Evolutionary conservation across 1,140 invertebrate species (phyloP).

Genomic region (Colletes latitarsis): DNA sequence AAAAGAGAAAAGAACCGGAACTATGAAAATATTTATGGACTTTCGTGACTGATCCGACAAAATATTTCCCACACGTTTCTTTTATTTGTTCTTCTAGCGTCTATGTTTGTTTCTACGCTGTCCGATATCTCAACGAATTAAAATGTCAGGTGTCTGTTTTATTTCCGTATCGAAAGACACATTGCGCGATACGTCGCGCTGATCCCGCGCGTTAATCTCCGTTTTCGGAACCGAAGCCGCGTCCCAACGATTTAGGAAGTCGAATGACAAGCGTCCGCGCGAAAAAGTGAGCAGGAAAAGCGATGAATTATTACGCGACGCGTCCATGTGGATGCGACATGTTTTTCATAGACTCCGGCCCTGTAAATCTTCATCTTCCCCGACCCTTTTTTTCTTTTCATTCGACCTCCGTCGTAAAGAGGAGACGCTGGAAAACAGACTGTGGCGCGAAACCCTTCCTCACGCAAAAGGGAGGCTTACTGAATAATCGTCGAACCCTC

Average conservation of each 20-base stretch:
- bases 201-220: constrained; percentile 1
- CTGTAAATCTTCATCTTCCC: constrained; percentile 8
- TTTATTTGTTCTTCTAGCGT: too few relatives aligned
- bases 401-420: background rate
- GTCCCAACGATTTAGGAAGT: background rate
- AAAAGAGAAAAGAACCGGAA: too few relatives aligned
- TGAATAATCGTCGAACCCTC: too few relatives aligned
- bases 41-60: too few relatives aligned
- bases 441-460: background rate
- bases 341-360: background rate
- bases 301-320: constrained; percentile 30
- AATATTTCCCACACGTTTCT: too few relatives aligned
- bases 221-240: background rate
- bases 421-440: background rate
- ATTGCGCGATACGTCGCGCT: background rate
- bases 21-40: too few relatives aligned
- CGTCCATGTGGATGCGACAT: background rate
- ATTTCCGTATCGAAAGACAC: background rate
- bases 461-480: background rate
- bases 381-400: background rate
- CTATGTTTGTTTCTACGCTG: too few relatives aligned
- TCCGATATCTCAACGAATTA: too few relatives aligned
- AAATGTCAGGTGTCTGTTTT: background rate
- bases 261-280: background rate
- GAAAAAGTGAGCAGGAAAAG: constrained; percentile 6